Conservation (phyloP, 2,113 vertebrate genomes). For the Tenrec ecaudatus region DNA sequence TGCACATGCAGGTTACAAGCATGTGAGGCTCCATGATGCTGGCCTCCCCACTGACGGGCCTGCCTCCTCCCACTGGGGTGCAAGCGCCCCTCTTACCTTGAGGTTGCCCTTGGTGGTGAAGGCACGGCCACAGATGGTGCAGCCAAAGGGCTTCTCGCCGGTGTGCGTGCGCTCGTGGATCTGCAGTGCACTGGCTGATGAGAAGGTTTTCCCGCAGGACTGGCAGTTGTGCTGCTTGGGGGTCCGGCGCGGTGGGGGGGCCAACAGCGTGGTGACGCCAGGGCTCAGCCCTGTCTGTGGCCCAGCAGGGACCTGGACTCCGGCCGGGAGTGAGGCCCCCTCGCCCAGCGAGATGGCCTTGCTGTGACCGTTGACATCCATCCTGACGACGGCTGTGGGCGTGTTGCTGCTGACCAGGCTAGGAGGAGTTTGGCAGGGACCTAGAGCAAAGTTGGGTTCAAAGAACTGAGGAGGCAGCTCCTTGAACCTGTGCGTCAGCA, state of each 20-base stretch:
- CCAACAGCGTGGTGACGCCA: constrained; percentile 96
- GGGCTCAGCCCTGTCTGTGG: constrained; percentile 94
- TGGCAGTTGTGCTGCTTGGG: constrained; percentile 99
- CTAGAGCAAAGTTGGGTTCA: constrained; percentile 90
- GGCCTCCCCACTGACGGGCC: too few relatives aligned
- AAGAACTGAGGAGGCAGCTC: constrained; percentile 90
- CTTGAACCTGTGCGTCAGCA: constrained; percentile 90
- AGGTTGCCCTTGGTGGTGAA: constrained; percentile 99
- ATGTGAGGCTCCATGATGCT: too few relatives aligned
- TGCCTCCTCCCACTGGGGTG: too few relatives aligned
- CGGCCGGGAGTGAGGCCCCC: constrained; percentile 91
- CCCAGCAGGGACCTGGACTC: constrained; percentile 92
- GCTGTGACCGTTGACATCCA: constrained; percentile 98
- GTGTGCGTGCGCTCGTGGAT: constrained; percentile 99
- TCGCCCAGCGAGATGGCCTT: constrained; percentile 93
- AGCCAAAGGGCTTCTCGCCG: constrained; percentile 99
- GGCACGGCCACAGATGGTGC: constrained; percentile 98
- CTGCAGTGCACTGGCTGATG: constrained; percentile 98
- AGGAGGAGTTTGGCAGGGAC: constrained; percentile 93
- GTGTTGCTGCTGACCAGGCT: constrained; percentile 93
- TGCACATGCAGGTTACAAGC: background rate
- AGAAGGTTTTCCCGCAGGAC: constrained; percentile 99
- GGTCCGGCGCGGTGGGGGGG: constrained; percentile 96
- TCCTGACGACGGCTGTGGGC: constrained; percentile 95
- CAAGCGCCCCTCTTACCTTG: constrained; percentile 92